Conservation (phyloP, 2,888 invertebrate species). For the Trachelus tabidus region DNA sequence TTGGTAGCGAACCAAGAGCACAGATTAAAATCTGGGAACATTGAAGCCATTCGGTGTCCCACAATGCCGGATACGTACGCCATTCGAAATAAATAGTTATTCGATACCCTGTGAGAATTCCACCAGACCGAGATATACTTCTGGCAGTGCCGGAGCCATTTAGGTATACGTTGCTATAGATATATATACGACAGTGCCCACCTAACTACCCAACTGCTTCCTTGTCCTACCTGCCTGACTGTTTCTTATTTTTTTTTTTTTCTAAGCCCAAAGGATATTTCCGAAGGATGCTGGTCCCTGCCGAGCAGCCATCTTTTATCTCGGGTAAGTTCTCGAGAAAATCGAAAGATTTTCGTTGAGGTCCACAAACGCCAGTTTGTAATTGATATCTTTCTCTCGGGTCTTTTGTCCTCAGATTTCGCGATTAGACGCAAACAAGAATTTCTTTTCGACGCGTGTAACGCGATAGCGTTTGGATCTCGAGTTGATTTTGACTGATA, state of each 20-base stretch:
- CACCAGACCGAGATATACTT: background rate
- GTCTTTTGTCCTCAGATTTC: background rate
- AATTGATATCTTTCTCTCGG: background rate
- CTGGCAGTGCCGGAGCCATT: no score
- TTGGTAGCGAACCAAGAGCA: background rate
- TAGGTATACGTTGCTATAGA: no score
- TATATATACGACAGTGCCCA: background rate
- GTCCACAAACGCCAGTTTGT: background rate
- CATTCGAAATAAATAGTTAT: constrained; percentile 59
- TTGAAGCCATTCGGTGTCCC: constrained; percentile 1
- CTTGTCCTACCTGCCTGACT: background rate
- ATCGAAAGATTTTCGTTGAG: background rate
- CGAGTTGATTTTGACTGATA: no score
- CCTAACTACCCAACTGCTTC: background rate
- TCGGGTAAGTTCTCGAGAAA: background rate
- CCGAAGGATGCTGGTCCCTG: background rate
- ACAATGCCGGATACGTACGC: constrained; percentile 25
- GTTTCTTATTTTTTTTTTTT: background rate
- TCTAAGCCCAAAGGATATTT: background rate
- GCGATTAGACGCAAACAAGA: background rate
- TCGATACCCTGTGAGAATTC: constrained; percentile 63
- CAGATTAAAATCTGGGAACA: constrained; percentile 3
- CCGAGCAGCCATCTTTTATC: background rate
- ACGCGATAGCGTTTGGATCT: background rate
- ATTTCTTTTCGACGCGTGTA: background rate